Percentiles rank a stretch among this genome's conserved stretches.
phyloP scores from a whole-genome alignment of 2,888 invertebrate species.

The Sminthurinus aureus region DNA sequence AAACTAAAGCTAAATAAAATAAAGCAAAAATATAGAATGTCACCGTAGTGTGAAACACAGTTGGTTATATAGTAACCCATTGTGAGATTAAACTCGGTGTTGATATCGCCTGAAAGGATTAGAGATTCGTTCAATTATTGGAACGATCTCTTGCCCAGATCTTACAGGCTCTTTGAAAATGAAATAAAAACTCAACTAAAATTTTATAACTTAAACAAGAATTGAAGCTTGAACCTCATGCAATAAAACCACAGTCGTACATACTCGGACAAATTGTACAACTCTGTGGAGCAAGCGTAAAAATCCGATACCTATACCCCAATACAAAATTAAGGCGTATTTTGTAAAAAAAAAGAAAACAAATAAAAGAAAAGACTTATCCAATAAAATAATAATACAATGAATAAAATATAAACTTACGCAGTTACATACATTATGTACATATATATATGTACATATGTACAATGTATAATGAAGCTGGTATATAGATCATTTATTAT shows the following conservation, averaged over 20 bases:
- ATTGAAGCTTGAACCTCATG: neutral
- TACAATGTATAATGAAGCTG: neutral
- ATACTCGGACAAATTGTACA: neutral
- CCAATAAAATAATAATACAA: neutral
- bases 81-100: conserved; percentile 7
- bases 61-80: neutral
- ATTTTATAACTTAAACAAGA: neutral
- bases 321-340: no score
- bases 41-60: neutral
- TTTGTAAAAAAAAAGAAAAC: no score
- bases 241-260: neutral
- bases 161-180: neutral
- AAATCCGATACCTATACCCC: no score
- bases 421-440: neutral
- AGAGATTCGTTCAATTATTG: neutral
- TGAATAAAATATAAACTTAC: neutral
- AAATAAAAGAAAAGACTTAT: no score
- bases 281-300: no score
- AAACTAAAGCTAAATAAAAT: no score
- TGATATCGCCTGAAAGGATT: conserved; percentile 7
- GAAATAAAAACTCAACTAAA: neutral
- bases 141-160: conserved; percentile 10
- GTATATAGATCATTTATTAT: neutral
- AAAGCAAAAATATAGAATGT: neutral
- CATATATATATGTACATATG: no score